phyloP scores from a whole-genome alignment of 1,140 invertebrate species.

The Bacillus rossius region DNA sequence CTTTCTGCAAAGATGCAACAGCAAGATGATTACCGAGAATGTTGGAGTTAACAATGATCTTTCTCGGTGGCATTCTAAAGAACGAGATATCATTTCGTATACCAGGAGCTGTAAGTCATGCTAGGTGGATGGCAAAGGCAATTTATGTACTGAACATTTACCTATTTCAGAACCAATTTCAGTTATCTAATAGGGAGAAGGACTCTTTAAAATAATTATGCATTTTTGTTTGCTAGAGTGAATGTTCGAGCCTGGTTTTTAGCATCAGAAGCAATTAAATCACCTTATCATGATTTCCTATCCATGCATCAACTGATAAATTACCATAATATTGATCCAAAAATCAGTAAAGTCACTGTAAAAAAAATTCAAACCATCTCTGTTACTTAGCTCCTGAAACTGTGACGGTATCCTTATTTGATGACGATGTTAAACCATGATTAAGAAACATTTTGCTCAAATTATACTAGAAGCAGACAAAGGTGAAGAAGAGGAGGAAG shows the following conservation, averaged over 20 bases:
- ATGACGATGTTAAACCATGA: background rate
- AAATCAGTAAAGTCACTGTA: background rate
- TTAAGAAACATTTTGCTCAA: background rate
- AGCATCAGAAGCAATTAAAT: conserved; percentile 16
- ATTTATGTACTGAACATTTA: conserved; percentile 40
- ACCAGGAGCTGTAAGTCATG: conserved; percentile 34
- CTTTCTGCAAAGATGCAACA: conserved; percentile 11
- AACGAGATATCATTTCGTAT: conserved; percentile 32
- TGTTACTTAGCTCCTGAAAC: conserved; percentile 1
- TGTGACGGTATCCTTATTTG: conserved; percentile 1
- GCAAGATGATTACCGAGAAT: conserved; percentile 36
- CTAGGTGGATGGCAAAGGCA: conserved; percentile 39
- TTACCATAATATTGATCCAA: conserved; percentile 1
- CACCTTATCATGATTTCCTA: conserved; percentile 11
- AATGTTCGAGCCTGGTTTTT: conserved; percentile 31
- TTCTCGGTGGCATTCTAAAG: conserved; percentile 31
- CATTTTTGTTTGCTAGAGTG: conserved; percentile 26
- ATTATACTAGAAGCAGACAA: background rate
- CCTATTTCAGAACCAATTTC: conserved; percentile 32
- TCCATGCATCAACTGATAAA: conserved; percentile 4
- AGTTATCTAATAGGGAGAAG: conserved; percentile 26
- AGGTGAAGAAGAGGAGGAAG: background rate
- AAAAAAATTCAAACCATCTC: background rate
- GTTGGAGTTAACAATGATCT: conserved; percentile 37
- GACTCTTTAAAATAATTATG: conserved; percentile 26